phyloP scores from a whole-genome alignment of 1,140 invertebrate species.

The Pseudachorutes palmiensis region DNA sequence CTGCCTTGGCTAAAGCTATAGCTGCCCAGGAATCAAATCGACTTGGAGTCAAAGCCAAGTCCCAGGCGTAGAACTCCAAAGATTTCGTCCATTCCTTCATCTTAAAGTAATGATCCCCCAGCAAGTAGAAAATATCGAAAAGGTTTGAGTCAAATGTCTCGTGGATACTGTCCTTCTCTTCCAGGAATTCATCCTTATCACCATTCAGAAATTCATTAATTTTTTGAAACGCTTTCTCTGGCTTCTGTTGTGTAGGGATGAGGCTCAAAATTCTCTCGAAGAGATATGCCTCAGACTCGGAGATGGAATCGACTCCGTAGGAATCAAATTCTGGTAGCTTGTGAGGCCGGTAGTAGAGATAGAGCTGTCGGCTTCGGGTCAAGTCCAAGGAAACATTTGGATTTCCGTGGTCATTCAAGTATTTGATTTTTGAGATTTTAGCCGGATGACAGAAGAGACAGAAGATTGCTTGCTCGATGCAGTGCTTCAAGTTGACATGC shows the following conservation, averaged over 20 bases:
- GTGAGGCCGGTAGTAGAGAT: constrained; percentile 73
- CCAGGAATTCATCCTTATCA: constrained; percentile 45
- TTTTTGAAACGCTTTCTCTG: constrained; percentile 45
- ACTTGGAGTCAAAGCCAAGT: constrained; percentile 66
- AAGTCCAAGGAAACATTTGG: constrained; percentile 64
- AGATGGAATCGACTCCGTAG: constrained; percentile 57
- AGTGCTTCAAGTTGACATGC: constrained; percentile 48
- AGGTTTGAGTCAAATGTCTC: constrained; percentile 44
- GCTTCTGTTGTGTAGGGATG: constrained; percentile 59
- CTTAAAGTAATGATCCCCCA: constrained; percentile 90
- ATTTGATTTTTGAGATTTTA: constrained; percentile 57
- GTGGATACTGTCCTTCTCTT: constrained; percentile 39
- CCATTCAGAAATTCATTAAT: constrained; percentile 60
- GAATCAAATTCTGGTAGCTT: constrained; percentile 75
- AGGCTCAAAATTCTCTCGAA: constrained; percentile 65
- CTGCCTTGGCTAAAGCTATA: constrained; percentile 70
- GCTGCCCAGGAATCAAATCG: constrained; percentile 87
- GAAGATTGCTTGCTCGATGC: constrained; percentile 78
- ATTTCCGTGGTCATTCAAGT: constrained; percentile 71
- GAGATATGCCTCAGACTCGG: constrained; percentile 62
- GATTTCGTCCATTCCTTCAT: constrained; percentile 64
- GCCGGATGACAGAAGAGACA: constrained; percentile 80
- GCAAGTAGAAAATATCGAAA: constrained; percentile 71
- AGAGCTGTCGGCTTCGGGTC: constrained; percentile 65
- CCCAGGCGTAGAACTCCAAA: constrained; percentile 70